phyloP scores from a whole-genome alignment of 1,140 invertebrate species.

The Danaus plexippus region DNA sequence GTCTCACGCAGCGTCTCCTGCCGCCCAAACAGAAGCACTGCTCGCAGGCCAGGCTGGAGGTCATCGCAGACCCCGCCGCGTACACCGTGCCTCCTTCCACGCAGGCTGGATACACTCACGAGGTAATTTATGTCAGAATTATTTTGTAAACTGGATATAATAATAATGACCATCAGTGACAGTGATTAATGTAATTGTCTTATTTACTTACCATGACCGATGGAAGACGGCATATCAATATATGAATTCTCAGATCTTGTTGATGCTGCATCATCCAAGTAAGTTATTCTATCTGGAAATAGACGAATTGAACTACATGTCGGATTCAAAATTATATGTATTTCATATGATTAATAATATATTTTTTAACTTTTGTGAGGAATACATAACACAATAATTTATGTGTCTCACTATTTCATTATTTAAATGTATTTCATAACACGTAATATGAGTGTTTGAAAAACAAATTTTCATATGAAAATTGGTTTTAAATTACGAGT shows the following conservation, averaged over 20 bases:
- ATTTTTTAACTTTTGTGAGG: too few species aligned
- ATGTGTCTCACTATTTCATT: too few species aligned
- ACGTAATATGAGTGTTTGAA: too few species aligned
- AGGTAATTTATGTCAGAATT: constrained; percentile 12
- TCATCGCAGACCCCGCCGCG: constrained; percentile 88
- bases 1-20: constrained; percentile 82
- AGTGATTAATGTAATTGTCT: not conserved
- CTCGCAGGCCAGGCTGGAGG: constrained; percentile 82
- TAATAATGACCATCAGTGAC: too few species aligned
- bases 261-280: constrained; percentile 28
- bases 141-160: not conserved
- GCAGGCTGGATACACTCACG: constrained; percentile 74
- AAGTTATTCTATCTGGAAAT: constrained; percentile 42
- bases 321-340: too few species aligned
- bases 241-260: constrained; percentile 29
- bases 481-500: too few species aligned
- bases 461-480: too few species aligned
- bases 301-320: constrained; percentile 6
- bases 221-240: constrained; percentile 25
- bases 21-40: constrained; percentile 91
- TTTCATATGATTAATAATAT: too few species aligned
- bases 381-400: too few species aligned
- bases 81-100: constrained; percentile 82
- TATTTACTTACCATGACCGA: constrained; percentile 35
- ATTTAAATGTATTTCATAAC: too few species aligned